phyloP scores from a whole-genome alignment of 1,140 invertebrate species.

The Ctenoplectra terminalis region DNA sequence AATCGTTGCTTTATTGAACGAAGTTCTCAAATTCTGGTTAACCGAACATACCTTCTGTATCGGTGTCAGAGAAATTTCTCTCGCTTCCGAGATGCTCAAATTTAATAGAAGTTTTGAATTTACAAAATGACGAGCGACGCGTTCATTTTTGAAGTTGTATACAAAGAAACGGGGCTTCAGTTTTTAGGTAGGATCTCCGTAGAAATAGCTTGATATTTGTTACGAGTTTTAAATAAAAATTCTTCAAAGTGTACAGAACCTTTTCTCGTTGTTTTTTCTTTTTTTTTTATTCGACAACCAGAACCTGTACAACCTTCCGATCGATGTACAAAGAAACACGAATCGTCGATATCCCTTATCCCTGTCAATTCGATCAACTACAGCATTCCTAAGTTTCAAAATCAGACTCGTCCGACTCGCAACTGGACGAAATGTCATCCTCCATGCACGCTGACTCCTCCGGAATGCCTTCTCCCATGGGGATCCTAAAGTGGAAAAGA shows the following conservation, averaged over 20 bases:
- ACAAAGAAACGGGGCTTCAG: constrained; percentile 26
- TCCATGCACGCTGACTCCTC: constrained; percentile 66
- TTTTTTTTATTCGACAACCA: constrained; percentile 27
- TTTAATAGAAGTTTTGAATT: constrained; percentile 20
- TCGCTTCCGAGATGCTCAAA: constrained; percentile 22
- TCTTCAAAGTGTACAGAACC: constrained; percentile 36
- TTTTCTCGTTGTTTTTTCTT: background rate
- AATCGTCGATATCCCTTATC: background rate
- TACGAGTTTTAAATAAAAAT: constrained; percentile 68
- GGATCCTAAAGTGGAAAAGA: constrained; percentile 61
- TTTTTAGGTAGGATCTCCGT: constrained; percentile 51
- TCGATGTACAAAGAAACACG: background rate
- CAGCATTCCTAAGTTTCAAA: constrained; percentile 66
- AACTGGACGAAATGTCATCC: constrained; percentile 68
- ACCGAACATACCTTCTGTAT: background rate
- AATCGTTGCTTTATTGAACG: background rate
- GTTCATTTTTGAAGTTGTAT: constrained; percentile 32
- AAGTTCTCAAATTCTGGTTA: constrained; percentile 5
- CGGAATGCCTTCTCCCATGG: constrained; percentile 59
- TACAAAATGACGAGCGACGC: background rate
- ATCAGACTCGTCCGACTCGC: constrained; percentile 72
- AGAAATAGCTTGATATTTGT: constrained; percentile 56
- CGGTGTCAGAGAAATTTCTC: background rate
- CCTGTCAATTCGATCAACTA: background rate
- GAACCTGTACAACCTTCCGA: constrained; percentile 10